Conservation (phyloP, 2,888 invertebrate species). For the Chrysolina haemoptera region DNA sequence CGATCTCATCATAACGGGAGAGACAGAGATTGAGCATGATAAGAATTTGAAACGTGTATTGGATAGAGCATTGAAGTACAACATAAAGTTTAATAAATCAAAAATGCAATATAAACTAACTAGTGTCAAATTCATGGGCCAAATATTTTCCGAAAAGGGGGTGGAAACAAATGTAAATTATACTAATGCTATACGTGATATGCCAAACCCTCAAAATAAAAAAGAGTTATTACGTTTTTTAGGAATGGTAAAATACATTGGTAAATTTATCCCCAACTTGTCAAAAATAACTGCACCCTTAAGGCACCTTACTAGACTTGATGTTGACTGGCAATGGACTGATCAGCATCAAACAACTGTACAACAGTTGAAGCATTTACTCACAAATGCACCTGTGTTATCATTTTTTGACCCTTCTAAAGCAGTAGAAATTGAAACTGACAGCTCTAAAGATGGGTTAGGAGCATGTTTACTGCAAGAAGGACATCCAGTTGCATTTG, state of each 20-base stretch:
- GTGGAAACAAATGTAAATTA: conserved; percentile 41
- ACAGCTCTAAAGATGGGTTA: conserved; percentile 56
- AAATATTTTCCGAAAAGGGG: conserved; percentile 45
- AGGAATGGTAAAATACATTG: conserved; percentile 51
- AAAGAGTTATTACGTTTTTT: conserved; percentile 49
- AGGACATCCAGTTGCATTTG: conserved; percentile 57
- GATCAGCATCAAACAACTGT: too few species aligned
- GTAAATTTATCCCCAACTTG: conserved; percentile 52
- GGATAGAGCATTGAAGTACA: conserved; percentile 43
- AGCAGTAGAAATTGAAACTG: conserved; percentile 58
- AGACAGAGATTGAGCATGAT: conserved; percentile 35
- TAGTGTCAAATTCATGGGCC: conserved; percentile 46
- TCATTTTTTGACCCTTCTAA: conserved; percentile 50
- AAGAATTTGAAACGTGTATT: conserved; percentile 42
- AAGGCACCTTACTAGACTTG: conserved; percentile 47
- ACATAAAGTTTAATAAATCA: conserved; percentile 47
- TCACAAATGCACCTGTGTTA: conserved; percentile 53
- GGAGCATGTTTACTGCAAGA: conserved; percentile 58
- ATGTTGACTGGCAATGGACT: conserved; percentile 47
- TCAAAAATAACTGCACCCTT: conserved; percentile 52
- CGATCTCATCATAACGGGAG: conserved; percentile 43
- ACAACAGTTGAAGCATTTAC: too few species aligned
- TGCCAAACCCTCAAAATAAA: conserved; percentile 47
- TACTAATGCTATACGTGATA: conserved; percentile 50
- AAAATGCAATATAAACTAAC: conserved; percentile 45